Conservation (phyloP, 2,888 invertebrate genomes). For the Hydriomena furcata region DNA sequence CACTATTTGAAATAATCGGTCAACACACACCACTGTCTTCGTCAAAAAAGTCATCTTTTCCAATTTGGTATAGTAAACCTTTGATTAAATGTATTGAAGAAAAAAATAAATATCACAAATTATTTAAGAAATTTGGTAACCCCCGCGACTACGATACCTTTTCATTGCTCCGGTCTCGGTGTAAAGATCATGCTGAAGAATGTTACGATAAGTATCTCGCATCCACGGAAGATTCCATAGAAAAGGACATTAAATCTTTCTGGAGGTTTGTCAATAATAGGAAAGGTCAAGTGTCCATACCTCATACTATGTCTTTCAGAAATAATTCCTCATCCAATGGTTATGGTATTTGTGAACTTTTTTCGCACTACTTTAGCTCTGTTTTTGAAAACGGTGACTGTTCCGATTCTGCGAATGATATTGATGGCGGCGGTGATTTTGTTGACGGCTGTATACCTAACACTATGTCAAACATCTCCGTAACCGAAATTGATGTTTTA, state of each 20-base stretch:
- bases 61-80: not conserved
- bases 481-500: too few species aligned
- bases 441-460: too few species aligned
- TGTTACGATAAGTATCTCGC: not conserved
- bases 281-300: not conserved
- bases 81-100: not conserved
- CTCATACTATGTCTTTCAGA: not conserved
- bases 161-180: not conserved
- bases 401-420: too few species aligned
- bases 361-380: not conserved
- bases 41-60: not conserved
- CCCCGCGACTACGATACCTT: constrained; percentile 1
- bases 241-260: not conserved
- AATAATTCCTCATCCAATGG: not conserved
- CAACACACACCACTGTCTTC: not conserved
- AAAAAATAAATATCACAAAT: too few species aligned
- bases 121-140: not conserved
- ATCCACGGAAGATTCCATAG: not conserved
- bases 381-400: not conserved
- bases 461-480: too few species aligned
- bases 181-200: not conserved
- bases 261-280: constrained; percentile 5
- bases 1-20: not conserved
- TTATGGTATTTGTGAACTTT: not conserved
- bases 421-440: too few species aligned